Evolutionary conservation across 2,888 invertebrate genomes (phyloP), one percentile per base, ranked within the genome.

Genomic region (Polietes domitor): DNA sequence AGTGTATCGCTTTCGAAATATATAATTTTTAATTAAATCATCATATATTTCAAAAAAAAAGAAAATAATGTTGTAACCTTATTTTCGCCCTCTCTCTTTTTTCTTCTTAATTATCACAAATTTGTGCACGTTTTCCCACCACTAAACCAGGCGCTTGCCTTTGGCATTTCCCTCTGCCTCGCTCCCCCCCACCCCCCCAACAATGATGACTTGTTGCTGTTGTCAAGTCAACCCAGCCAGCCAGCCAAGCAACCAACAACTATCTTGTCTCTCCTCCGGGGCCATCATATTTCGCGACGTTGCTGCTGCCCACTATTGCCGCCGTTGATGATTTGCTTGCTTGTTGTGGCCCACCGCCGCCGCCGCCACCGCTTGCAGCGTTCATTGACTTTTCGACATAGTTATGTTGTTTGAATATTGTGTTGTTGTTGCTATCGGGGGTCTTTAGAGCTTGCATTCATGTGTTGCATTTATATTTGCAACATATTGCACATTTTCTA

Each of bases 331-430:
- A n/a, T n/a, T n/a, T n/a, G n/a, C n/a, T n/a, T n/a, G n/a, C n/a
- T n/a, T n/a, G n/a, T n/a, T 7, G 3, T 53, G 21, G 1, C 68
- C 26, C 19, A 1, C 32, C 47, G 71, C 65, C 47, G 72, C 19
- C 72, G 43, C 73, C 55, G 24, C 73, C n/a, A 70, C 78, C 55
- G 83, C 83, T 74, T 41, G 68, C 73, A 70, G 85, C 86, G 88
- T 88, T 87, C 87, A 86, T 87, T 88, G 88, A 88, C 87, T 88
- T 86, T 84, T 87, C 86, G 87, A 86, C 88, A 88, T 85, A 87
- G 86, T 86, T 86, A 86, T 68, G 68, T 68, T 68, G 68, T 68
- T 68, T 43, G 19, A 43, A 68, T 41, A 65, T 24, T 15, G 41
- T 75, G 73, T 72, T 78, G 72, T 7, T 70, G 37, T 71, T 65